phyloP scores from a whole-genome alignment of 2,797 vertebrate genomes.

The Nannoperca obscura region DNA sequence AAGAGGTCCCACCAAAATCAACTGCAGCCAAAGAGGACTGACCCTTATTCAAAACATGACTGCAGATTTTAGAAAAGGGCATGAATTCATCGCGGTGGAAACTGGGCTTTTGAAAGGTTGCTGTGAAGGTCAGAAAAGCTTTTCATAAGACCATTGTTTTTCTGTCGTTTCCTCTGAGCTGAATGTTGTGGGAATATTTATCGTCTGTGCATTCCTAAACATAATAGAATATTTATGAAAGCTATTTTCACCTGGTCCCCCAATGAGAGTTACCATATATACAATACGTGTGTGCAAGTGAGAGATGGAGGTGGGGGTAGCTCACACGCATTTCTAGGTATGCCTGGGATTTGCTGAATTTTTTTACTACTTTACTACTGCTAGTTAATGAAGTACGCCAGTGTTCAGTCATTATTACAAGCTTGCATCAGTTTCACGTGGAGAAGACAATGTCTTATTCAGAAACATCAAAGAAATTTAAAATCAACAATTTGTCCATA shows the following conservation, averaged over 20 bases:
- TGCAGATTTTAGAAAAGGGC: constrained; percentile 19
- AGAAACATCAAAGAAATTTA: not conserved
- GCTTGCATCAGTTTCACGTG: not conserved
- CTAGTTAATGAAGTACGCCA: constrained; percentile 4
- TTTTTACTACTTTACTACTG: not conserved
- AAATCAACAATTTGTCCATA: not conserved
- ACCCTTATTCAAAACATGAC: constrained; percentile 1
- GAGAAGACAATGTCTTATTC: not conserved
- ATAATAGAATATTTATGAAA: constrained; percentile 75
- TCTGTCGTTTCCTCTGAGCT: constrained; percentile 15
- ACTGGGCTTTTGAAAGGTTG: constrained; percentile 37
- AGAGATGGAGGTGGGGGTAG: not conserved
- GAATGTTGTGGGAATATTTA: constrained; percentile 33
- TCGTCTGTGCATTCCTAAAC: constrained; percentile 42
- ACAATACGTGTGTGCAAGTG: not conserved
- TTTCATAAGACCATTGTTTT: constrained; percentile 38
- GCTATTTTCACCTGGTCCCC: constrained; percentile 53
- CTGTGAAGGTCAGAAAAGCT: constrained; percentile 43
- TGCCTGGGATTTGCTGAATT: constrained; percentile 14
- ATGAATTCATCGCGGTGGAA: constrained; percentile 20
- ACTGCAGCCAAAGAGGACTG: constrained; percentile 13
- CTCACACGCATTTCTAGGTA: not conserved
- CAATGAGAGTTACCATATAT: constrained; percentile 17
- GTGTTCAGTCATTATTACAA: not conserved
- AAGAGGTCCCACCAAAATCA: constrained; percentile 12